A percentile compares a stretch with the other conserved stretches of the same genome.
Evolutionary conservation across 2,888 invertebrate genomes (phyloP).

Genomic region (Nemurella pictetii): DNA sequence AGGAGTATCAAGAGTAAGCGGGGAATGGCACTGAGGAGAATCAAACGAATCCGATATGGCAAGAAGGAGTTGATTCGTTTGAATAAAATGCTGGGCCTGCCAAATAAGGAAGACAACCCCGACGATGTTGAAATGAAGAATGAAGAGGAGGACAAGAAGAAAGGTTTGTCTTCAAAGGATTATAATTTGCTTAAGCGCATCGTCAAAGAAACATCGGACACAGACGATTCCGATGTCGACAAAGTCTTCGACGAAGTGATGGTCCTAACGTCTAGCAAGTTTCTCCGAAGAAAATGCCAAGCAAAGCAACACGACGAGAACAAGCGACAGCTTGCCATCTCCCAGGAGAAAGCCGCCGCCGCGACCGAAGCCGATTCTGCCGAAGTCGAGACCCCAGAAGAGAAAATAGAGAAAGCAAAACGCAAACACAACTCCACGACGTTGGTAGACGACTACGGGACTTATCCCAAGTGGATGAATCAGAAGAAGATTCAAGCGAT

Average conservation of each 20-base stretch:
- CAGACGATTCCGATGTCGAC: not conserved
- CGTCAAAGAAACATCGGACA: not conserved
- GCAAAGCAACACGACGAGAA: conserved; percentile 46
- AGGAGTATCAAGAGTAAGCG: conserved; percentile 39
- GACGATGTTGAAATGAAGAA: conserved; percentile 59
- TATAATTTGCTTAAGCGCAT: not conserved
- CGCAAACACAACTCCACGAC: conserved; percentile 69
- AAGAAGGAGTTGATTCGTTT: conserved; percentile 77
- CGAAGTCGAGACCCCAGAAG: conserved; percentile 47
- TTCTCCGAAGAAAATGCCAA: not conserved
- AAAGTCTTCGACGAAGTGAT: not conserved
- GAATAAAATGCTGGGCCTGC: conserved; percentile 75
- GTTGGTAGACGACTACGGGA: conserved; percentile 75
- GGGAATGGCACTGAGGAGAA: conserved; percentile 75
- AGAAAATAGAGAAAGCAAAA: not conserved
- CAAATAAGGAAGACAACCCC: conserved; percentile 46
- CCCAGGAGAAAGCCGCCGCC: no score
- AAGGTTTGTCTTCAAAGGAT: not conserved
- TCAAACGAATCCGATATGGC: conserved; percentile 83
- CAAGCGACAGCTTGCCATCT: conserved; percentile 42
- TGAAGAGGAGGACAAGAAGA: conserved; percentile 2
- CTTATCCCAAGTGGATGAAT: conserved; percentile 85
- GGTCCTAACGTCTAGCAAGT: not conserved
- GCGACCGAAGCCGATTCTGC: not conserved
- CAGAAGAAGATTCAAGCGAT: conserved; percentile 72